Percentiles rank a stretch among this genome's conserved stretches.
These are phyloP conservation scores for Lepidurus packardi DNA, from an alignment of 1,140 invertebrate genomes.

Conservation along the genomic window DNA sequence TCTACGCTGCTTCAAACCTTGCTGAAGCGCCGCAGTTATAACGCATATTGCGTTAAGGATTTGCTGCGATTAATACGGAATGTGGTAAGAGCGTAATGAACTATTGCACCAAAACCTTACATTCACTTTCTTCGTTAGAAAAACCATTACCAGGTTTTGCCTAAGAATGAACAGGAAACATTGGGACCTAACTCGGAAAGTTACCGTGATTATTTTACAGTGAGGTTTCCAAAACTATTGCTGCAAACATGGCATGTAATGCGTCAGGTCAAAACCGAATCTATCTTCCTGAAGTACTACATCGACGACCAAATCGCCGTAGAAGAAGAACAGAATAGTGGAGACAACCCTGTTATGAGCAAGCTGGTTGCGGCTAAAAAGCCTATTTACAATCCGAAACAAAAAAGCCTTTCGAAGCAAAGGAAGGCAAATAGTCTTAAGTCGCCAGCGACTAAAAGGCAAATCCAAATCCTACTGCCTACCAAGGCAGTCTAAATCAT, in stretches of 20 bases:
- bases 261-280: constrained; percentile 68
- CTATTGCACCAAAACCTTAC: background rate
- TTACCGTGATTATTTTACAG: constrained; percentile 89
- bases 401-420: background rate
- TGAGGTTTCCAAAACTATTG: constrained; percentile 78
- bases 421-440: background rate
- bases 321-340: background rate
- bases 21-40: constrained; percentile 84
- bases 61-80: constrained; percentile 89
- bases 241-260: constrained; percentile 79
- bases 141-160: constrained; percentile 92
- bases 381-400: background rate
- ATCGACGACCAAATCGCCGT: constrained; percentile 40
- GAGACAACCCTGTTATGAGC: background rate
- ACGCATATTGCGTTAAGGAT: constrained; percentile 58
- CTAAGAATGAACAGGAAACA: constrained; percentile 66
- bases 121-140: constrained; percentile 56
- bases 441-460: background rate
- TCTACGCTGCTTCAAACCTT: constrained; percentile 76
- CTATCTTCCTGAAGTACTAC: constrained; percentile 70
- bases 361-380: background rate
- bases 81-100: constrained; percentile 59
- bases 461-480: background rate
- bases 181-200: constrained; percentile 82
- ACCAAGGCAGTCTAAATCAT: background rate